These are phyloP conservation scores for Clavelina lepadiformis DNA, from an alignment of 23 tunicate genomes.

Conservation along the genomic window DNA sequence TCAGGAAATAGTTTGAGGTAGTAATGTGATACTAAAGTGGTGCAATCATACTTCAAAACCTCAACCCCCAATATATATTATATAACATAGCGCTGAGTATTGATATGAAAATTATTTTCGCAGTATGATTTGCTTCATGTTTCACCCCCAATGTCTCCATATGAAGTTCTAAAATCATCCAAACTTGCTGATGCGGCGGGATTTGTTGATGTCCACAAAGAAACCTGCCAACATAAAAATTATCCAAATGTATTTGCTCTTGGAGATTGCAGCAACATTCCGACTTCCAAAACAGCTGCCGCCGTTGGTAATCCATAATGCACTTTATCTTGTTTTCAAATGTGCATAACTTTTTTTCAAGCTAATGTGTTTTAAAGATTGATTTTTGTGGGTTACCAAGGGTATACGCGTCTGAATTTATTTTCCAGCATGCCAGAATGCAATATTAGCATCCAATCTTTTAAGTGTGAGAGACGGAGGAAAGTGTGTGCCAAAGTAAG, in stretches of 20 bases:
- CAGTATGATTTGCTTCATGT: constrained; percentile 88
- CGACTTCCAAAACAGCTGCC: constrained; percentile 96
- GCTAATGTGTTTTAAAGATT: not conserved
- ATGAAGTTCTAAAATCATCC: constrained; percentile 29
- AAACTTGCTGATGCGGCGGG: constrained; percentile 69
- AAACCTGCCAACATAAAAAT: constrained; percentile 64
- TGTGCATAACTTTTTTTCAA: not conserved
- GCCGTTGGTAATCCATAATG: constrained; percentile 51
- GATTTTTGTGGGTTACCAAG: not conserved
- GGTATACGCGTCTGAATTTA: not conserved
- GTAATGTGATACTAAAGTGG: too few species aligned
- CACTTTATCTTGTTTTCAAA: not conserved
- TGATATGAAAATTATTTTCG: too few species aligned
- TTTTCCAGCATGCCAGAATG: constrained; percentile 66
- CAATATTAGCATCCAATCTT: constrained; percentile 42
- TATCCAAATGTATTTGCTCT: constrained; percentile 82
- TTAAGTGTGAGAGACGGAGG: constrained; percentile 32
- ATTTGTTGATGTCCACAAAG: constrained; percentile 76
- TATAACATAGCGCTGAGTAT: too few species aligned
- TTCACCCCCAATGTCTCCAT: constrained; percentile 81
- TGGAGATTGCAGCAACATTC: constrained; percentile 94
- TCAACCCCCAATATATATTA: too few species aligned
- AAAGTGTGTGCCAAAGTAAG: constrained; percentile 21
- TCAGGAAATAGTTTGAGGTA: not conserved
- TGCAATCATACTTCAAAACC: too few species aligned